Evolutionary conservation across 2,113 vertebrate genomes (phyloP).

Genomic region (Eurypyga helias): DNA sequence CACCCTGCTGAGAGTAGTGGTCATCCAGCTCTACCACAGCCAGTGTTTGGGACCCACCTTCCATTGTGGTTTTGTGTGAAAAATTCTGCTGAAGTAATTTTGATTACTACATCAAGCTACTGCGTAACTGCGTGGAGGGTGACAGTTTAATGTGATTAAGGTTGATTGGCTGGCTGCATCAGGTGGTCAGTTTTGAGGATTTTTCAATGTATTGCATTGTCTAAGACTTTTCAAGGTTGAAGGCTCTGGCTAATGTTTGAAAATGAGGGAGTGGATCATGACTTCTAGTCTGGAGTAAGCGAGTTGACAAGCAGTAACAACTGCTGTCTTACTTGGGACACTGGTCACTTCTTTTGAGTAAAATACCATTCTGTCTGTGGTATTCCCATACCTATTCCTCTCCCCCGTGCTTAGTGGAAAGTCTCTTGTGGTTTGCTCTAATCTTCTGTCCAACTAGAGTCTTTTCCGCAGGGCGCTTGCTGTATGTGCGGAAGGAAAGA

Average conservation of each 20-base stretch:
- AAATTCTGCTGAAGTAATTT: not conserved
- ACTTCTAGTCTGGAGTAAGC: not conserved
- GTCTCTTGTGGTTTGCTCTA: not conserved
- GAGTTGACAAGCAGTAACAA: not conserved
- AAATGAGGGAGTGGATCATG: not conserved
- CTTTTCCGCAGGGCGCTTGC: not conserved
- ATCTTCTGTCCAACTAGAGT: not conserved
- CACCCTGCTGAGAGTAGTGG: not conserved
- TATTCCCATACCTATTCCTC: not conserved
- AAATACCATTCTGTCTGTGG: not conserved
- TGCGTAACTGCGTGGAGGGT: not conserved
- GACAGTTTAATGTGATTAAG: not conserved
- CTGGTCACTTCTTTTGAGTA: not conserved
- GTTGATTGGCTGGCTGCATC: not conserved
- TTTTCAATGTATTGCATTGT: not conserved
- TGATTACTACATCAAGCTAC: not conserved
- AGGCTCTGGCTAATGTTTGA: not conserved
- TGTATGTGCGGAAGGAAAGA: not conserved
- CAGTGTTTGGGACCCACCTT: not conserved
- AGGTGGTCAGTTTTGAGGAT: not conserved
- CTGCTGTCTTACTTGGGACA: not conserved
- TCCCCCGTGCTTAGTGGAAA: not conserved
- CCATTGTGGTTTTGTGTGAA: not conserved
- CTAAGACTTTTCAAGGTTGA: not conserved
- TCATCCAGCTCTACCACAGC: not conserved